Conservation (phyloP, 2,888 invertebrate genomes). For the Ennomos quercinarius region DNA sequence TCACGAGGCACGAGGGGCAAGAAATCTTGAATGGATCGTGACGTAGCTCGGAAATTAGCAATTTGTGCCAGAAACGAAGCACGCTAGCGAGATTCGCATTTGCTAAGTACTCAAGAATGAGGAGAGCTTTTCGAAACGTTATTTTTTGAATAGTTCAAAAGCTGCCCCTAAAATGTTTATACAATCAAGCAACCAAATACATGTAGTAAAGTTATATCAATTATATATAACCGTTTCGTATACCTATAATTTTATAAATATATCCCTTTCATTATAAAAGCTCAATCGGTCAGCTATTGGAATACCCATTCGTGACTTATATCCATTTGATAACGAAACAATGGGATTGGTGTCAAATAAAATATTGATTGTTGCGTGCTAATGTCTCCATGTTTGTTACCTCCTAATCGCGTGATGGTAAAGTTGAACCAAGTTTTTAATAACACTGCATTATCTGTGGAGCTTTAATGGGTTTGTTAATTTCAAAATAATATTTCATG, state of each 20-base stretch:
- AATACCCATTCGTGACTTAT: slow-evolving; percentile 29
- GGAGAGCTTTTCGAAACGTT: no score
- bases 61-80: slow-evolving; percentile 55
- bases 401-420: slow-evolving; percentile 49
- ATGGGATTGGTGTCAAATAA: slow-evolving; percentile 23
- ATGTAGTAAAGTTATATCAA: no score
- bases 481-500: slow-evolving; percentile 9
- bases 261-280: background rate
- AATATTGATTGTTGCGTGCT: slow-evolving; percentile 35
- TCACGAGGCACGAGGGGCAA: slow-evolving; percentile 17
- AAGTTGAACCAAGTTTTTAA: slow-evolving; percentile 52
- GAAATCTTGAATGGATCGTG: slow-evolving; percentile 43
- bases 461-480: slow-evolving; percentile 15
- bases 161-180: no score
- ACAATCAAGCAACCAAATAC: no score
- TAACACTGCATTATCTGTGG: slow-evolving; percentile 34
- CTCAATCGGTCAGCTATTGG: slow-evolving; percentile 5
- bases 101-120: slow-evolving; percentile 15
- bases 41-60: slow-evolving; percentile 65
- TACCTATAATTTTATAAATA: no score
- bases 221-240: no score
- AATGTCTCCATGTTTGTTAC: slow-evolving; percentile 35
- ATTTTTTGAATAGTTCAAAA: no score
- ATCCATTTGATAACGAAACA: slow-evolving; percentile 16
- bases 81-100: slow-evolving; percentile 38